A percentile compares a stretch with the other conserved stretches of the same genome.
phyloP scores from a whole-genome alignment of 1,140 invertebrate species.

The Aphelinus atriplicis region DNA sequence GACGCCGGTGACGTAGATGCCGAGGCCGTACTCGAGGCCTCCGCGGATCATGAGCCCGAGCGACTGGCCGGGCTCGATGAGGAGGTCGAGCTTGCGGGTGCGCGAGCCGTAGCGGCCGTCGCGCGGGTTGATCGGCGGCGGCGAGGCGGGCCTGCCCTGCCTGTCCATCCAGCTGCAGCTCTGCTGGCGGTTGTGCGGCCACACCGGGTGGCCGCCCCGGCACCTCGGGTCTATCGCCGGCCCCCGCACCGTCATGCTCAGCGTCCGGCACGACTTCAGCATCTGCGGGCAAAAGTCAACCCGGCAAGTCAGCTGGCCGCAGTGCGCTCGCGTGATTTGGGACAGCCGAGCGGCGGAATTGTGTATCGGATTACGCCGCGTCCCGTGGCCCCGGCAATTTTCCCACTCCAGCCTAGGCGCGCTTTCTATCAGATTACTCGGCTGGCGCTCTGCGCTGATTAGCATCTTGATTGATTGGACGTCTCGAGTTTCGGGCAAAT shows the following conservation, averaged over 20 bases:
- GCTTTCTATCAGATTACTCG: too few species aligned
- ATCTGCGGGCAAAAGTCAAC: conserved; percentile 70
- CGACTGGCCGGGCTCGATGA: conserved; percentile 88
- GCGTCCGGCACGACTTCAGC: conserved; percentile 84
- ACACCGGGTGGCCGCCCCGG: conserved; percentile 64
- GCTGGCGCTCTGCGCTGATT: too few species aligned
- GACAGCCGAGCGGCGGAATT: too few species aligned
- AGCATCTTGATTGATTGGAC: too few species aligned
- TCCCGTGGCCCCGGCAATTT: too few species aligned
- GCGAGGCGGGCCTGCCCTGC: conserved; percentile 86
- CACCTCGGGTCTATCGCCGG: conserved; percentile 67
- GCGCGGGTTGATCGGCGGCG: conserved; percentile 69
- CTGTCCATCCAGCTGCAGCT: conserved; percentile 93
- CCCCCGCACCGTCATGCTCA: conserved; percentile 87
- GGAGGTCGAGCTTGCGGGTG: conserved; percentile 77
- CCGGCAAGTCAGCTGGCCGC: too few species aligned
- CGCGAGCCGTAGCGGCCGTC: conserved; percentile 59
- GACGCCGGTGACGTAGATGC: conserved; percentile 94
- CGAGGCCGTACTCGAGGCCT: conserved; percentile 91
- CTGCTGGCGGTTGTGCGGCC: conserved; percentile 73
- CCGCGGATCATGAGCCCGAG: conserved; percentile 93
- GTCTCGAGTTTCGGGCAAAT: too few species aligned
- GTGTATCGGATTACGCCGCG: too few species aligned
- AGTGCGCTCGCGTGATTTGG: too few species aligned
- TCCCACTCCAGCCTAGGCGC: too few species aligned